Base-by-base conservation (phyloP, 2,888 invertebrate genomes). In the Erannis defoliaria region DNA sequence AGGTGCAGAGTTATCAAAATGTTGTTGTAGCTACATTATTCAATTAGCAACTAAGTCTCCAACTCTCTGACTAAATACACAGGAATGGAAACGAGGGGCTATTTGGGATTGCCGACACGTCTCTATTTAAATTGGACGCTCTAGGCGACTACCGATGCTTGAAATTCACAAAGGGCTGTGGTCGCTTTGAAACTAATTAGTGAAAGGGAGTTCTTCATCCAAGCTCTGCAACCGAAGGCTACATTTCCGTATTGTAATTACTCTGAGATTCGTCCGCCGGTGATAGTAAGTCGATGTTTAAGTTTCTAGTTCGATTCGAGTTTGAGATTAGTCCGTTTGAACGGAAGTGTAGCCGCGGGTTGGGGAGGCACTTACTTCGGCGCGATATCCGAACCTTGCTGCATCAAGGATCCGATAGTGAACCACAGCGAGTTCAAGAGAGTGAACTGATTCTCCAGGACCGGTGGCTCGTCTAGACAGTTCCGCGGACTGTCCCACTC, bases 371-470 rank as follows among this genome's bases (percentile, higher is more conserved):
- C 96, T 96, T 95, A 97, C 97, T 96, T 97, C 90, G 97, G 97
- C 82, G 97, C 97, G 94, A 97, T 96, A 94, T 97, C 97, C 90
- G 96, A 97, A 93, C 97, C 97, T 94, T 97, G 97, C 94, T 97
- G 97, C 96, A 97, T 97, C 94, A 97, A 95, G 83, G 97, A 97
- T 85, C 97, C 97, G 88, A 98, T 97, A 92, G 97, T 97, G 94
- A 98, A 98, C 98, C 98, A 98, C 89, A 98, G 95, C 88, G 97
- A 97, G 95, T 98, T 98, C 92, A 97, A 95, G 86, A 98, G 94
- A 80, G 96, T 97, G 95, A 98, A 97, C 93, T 96, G 97, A 94
- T 98, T 98, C 94, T 97, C 97, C 89, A 97, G 94, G 81, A 96
- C 96, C 86, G 96, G 96, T 76, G 97, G 96, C 91, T 97, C 97